Conservation (phyloP, 2,113 vertebrate genomes). For the Oplegnathus fasciatus region DNA sequence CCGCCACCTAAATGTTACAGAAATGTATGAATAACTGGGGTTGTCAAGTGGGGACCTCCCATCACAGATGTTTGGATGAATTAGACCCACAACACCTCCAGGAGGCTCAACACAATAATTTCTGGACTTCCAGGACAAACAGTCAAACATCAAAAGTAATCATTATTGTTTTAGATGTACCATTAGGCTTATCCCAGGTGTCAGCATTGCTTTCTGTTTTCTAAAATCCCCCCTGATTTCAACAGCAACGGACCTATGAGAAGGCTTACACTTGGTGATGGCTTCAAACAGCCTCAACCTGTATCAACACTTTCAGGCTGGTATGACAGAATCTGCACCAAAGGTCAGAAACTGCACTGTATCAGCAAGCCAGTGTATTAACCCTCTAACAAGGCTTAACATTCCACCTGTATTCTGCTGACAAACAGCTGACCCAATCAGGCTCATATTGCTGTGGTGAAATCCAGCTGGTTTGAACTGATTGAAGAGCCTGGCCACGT, state of each 20-base stretch:
- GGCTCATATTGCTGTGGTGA: not conserved
- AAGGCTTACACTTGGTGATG: not conserved
- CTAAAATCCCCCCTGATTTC: not conserved
- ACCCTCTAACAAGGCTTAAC: slow-evolving; percentile 15
- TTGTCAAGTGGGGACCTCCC: slow-evolving; percentile 15
- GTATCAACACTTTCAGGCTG: not conserved
- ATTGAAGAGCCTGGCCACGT: not conserved
- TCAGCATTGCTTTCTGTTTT: slow-evolving; percentile 7
- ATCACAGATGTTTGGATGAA: slow-evolving; percentile 20
- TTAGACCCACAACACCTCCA: not conserved
- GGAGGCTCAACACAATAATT: not conserved
- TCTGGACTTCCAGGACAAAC: not conserved
- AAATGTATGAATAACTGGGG: slow-evolving; percentile 22
- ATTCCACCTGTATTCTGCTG: slow-evolving; percentile 23
- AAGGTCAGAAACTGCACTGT: slow-evolving; percentile 15
- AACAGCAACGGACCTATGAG: not conserved
- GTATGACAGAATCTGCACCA: not conserved
- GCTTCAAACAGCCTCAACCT: not conserved
- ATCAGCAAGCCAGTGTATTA: slow-evolving; percentile 17
- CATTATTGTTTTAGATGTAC: not conserved
- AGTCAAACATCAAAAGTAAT: not conserved
- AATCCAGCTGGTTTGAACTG: slow-evolving; percentile 2
- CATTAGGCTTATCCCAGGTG: not conserved
- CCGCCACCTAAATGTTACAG: slow-evolving; percentile 7
- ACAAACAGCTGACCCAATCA: not conserved